Evolutionary conservation across 2,888 invertebrate genomes (phyloP).

Genomic region (Agonopterix arenella): DNA sequence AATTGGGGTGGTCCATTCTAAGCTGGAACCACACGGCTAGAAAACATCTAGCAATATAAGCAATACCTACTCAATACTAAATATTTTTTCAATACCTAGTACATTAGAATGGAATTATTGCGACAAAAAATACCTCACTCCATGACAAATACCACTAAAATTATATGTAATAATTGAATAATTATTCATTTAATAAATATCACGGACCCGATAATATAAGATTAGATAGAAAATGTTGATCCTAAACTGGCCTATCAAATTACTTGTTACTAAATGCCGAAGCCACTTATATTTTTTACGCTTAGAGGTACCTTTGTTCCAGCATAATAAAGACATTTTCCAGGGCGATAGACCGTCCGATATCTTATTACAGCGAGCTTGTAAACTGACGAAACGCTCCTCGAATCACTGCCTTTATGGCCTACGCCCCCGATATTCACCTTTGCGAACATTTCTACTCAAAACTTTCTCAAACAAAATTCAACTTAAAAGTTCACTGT

Average conservation of each 20-base stretch:
- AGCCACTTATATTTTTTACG: conserved; percentile 15
- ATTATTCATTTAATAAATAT: too few species aligned
- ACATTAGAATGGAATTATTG: too few species aligned
- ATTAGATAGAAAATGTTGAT: too few species aligned
- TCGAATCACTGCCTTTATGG: conserved; percentile 61
- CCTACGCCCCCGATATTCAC: conserved; percentile 53
- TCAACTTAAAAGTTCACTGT: conserved; percentile 21
- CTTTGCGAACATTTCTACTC: conserved; percentile 35
- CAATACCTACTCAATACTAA: too few species aligned
- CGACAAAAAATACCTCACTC: too few species aligned
- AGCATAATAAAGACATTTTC: conserved; percentile 55
- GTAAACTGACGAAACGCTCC: conserved; percentile 58
- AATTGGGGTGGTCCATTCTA: too few species aligned
- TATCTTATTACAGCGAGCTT: conserved; percentile 62
- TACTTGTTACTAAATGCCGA: not conserved
- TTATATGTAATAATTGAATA: too few species aligned
- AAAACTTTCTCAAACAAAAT: conserved; percentile 18
- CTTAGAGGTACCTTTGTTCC: conserved; percentile 12
- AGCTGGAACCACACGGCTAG: too few species aligned
- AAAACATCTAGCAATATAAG: too few species aligned
- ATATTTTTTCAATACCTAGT: too few species aligned
- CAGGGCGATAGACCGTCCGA: conserved; percentile 55
- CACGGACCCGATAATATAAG: too few species aligned
- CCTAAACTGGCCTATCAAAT: not conserved
- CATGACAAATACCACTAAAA: too few species aligned